Conservation (phyloP, 1,140 invertebrate species). For the Tetragnatha versicolor region DNA sequence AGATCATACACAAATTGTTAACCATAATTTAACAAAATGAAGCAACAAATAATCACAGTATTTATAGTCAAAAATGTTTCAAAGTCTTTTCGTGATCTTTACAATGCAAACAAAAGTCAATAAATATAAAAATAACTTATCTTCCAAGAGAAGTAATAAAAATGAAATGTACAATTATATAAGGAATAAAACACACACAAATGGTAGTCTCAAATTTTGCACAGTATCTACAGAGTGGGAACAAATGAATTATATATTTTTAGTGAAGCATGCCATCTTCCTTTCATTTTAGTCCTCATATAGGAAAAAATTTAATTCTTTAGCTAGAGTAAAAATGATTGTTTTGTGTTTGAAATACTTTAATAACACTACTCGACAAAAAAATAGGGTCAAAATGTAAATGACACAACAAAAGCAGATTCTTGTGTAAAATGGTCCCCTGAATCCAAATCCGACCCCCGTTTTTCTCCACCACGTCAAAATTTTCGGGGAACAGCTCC, state of each 20-base stretch:
- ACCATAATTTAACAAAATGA: slow-evolving; percentile 27
- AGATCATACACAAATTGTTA: slow-evolving; percentile 2
- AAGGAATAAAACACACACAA: neutral
- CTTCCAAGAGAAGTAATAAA: neutral
- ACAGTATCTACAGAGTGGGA: neutral
- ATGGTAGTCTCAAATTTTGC: neutral
- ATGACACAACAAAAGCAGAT: no score
- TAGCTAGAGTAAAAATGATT: neutral
- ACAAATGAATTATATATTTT: no score
- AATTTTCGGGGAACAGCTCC: no score
- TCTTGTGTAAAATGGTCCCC: no score
- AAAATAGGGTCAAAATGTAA: no score
- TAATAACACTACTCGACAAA: no score
- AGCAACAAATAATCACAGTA: slow-evolving; percentile 50
- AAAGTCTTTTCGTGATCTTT: neutral
- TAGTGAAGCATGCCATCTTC: neutral
- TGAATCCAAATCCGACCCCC: no score
- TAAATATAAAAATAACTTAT: slow-evolving; percentile 23
- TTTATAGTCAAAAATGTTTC: neutral
- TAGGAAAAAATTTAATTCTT: neutral
- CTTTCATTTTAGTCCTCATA: no score
- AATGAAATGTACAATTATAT: neutral
- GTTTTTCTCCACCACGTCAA: no score
- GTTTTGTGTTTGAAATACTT: neutral
- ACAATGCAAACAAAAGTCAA: slow-evolving; percentile 6